Evolutionary conservation across 2,888 invertebrate genomes (phyloP).

Genomic region (Sipha maydis): DNA sequence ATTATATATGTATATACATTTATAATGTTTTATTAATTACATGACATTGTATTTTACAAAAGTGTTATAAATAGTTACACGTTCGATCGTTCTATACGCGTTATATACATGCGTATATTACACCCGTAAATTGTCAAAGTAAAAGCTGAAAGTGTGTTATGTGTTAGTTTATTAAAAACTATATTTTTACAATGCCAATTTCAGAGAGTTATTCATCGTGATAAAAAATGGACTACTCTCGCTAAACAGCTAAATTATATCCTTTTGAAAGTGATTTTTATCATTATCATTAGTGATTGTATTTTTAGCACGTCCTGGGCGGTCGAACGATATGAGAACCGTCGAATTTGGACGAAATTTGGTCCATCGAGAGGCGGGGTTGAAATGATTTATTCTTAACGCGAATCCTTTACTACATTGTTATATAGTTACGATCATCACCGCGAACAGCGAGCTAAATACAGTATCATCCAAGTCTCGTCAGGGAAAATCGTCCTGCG

Average conservation of each 20-base stretch:
- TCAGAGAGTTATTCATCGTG: neutral
- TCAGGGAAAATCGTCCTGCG: neutral
- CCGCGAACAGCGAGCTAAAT: too few relatives aligned
- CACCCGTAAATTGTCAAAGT: neutral
- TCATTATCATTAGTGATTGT: neutral
- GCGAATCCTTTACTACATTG: too few relatives aligned
- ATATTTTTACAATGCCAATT: neutral
- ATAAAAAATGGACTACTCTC: neutral
- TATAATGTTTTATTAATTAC: slow-evolving; percentile 3
- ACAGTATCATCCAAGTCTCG: neutral
- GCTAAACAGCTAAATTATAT: neutral
- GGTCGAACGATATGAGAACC: too few relatives aligned
- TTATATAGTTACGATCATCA: too few relatives aligned
- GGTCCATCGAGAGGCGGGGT: too few relatives aligned
- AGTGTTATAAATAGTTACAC: neutral
- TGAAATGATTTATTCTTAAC: too few relatives aligned
- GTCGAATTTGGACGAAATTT: too few relatives aligned
- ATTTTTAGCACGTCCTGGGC: neutral
- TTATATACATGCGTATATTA: neutral
- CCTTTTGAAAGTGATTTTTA: neutral
- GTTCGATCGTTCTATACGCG: neutral
- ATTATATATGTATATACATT: neutral
- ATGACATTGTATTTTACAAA: slow-evolving; percentile 10
- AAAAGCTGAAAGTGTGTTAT: neutral
- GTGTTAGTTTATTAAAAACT: neutral